These are phyloP conservation scores for Apodemia mormo DNA, from an alignment of 2,888 invertebrate species.

Conservation along the genomic window DNA sequence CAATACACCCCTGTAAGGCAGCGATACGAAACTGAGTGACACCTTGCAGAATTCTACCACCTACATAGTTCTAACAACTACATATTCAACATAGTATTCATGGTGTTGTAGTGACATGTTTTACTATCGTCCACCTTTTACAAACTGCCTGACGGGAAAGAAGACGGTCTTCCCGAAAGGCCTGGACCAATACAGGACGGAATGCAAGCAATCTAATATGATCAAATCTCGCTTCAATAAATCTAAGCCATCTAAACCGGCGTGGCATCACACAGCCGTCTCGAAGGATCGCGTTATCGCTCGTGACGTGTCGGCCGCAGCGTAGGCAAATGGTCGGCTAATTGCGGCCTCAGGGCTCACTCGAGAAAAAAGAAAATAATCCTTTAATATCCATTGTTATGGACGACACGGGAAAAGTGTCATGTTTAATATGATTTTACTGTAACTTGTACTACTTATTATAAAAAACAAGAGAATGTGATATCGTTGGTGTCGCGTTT, in stretches of 20 bases:
- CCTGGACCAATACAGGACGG: not conserved
- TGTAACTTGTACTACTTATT: no score
- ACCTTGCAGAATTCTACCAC: no score
- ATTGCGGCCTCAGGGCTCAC: constrained; percentile 53
- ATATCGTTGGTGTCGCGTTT: no score
- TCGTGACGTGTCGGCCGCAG: constrained; percentile 42
- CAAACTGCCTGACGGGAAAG: not conserved
- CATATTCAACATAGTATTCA: no score
- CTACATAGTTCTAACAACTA: no score
- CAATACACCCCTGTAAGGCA: no score
- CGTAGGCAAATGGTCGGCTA: constrained; percentile 66
- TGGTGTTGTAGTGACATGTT: not conserved
- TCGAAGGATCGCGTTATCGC: constrained; percentile 30
- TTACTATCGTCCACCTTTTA: not conserved
- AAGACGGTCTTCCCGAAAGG: not conserved
- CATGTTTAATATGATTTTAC: no score
- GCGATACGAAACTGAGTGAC: no score
- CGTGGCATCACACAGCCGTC: constrained; percentile 21
- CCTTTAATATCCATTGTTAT: constrained; percentile 4
- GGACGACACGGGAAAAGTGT: not conserved
- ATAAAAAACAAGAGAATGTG: no score
- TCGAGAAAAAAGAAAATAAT: constrained; percentile 24
- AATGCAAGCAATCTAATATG: not conserved
- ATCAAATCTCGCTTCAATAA: constrained; percentile 7
- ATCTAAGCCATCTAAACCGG: constrained; percentile 20